Conservation (phyloP, 2,113 vertebrate species). For the Megaceryle torquata region DNA sequence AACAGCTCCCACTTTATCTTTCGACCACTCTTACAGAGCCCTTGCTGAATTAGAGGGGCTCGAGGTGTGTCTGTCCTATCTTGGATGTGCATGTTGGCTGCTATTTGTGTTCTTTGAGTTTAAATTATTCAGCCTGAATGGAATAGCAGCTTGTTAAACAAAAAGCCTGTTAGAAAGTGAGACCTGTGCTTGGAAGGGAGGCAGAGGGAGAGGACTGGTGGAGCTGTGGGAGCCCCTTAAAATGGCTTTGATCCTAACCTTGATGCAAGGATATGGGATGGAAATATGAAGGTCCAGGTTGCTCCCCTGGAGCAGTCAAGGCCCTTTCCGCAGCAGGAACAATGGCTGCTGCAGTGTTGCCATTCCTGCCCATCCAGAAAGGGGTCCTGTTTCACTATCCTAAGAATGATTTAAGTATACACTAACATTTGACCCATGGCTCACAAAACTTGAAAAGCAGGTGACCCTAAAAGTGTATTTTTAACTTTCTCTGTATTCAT, state of each 20-base stretch:
- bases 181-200: neutral
- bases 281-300: neutral
- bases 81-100: neutral
- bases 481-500: neutral
- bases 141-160: neutral
- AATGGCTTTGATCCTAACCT: neutral
- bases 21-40: neutral
- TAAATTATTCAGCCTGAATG: neutral
- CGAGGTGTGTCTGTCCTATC: neutral
- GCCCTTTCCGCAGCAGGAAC: neutral
- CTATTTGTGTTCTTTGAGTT: neutral
- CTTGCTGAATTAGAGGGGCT: neutral
- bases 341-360: neutral
- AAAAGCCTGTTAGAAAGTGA: neutral
- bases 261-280: fast-evolving
- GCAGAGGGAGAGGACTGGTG: neutral
- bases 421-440: neutral
- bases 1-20: neutral
- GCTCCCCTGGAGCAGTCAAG: neutral
- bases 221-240: neutral
- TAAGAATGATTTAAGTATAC: neutral
- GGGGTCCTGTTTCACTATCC: neutral
- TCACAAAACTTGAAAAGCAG: neutral
- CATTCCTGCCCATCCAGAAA: neutral
- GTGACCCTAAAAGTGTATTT: neutral